Conservation (phyloP, 2,113 vertebrate species). For the Columba livia region DNA sequence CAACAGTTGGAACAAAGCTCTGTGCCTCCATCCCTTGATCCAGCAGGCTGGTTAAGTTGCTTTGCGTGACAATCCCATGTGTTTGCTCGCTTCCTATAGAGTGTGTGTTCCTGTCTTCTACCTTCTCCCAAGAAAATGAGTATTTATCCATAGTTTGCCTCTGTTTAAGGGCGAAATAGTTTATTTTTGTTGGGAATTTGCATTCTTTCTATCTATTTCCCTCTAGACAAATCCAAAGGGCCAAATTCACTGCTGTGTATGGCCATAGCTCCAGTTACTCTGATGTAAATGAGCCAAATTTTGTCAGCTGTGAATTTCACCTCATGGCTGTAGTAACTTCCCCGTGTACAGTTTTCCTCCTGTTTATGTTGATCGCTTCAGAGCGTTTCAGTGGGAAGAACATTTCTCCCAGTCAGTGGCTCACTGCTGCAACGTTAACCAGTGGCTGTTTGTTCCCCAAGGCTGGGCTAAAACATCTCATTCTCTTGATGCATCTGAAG, state of each 20-base stretch:
- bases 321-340: background rate
- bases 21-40: background rate
- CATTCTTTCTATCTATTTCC: background rate
- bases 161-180: background rate
- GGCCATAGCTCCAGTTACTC: background rate
- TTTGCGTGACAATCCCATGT: background rate
- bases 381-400: background rate
- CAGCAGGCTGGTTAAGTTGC: background rate
- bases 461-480: slow-evolving; percentile 90
- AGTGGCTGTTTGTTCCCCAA: slow-evolving; percentile 25
- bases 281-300: background rate
- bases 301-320: slow-evolving; percentile 2
- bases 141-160: rapidly evolving
- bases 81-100: background rate
- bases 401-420: background rate
- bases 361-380: background rate
- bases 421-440: background rate
- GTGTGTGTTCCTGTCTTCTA: background rate
- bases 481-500: slow-evolving; percentile 88
- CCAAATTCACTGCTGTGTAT: background rate
- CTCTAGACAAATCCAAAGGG: background rate
- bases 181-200: background rate
- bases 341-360: background rate
- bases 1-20: background rate
- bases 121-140: background rate